Conservation (phyloP, 2,113 vertebrate genomes). For the Psophia crepitans region DNA sequence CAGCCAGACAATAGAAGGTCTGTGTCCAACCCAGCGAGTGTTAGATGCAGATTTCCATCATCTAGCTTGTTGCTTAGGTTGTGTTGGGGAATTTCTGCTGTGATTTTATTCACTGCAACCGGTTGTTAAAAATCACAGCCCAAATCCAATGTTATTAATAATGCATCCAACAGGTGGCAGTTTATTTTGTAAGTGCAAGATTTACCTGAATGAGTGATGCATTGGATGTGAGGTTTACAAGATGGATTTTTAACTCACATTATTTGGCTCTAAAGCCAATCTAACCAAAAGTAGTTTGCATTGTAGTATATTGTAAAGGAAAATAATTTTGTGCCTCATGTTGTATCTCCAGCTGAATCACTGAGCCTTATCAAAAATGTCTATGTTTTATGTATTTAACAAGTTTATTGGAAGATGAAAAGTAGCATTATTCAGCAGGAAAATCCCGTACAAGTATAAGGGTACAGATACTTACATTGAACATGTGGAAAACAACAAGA, state of each 20-base stretch:
- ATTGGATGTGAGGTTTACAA: constrained; percentile 48
- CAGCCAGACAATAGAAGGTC: constrained; percentile 52
- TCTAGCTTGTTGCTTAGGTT: constrained; percentile 18
- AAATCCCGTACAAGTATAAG: background rate
- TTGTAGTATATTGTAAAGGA: constrained; percentile 28
- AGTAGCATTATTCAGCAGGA: background rate
- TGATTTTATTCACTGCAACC: constrained; percentile 40
- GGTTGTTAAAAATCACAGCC: constrained; percentile 56
- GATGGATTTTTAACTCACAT: constrained; percentile 25
- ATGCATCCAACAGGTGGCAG: constrained; percentile 53
- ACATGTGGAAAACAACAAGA: background rate
- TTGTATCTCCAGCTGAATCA: background rate
- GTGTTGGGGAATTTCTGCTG: constrained; percentile 18
- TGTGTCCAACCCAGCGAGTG: background rate
- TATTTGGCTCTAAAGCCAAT: constrained; percentile 34
- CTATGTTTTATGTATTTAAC: background rate
- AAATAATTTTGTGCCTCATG: constrained; percentile 8
- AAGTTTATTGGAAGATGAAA: constrained; percentile 7
- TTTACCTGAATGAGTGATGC: constrained; percentile 43
- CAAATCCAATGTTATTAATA: constrained; percentile 62
- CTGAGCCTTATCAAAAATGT: background rate
- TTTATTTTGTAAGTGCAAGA: constrained; percentile 51
- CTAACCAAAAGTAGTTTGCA: constrained; percentile 57
- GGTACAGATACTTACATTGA: background rate
- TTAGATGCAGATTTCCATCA: constrained; percentile 39